A percentile compares a stretch with the other conserved stretches of the same genome.
Conservation (phyloP, 2,113 vertebrate species). For the Piprites chloris region DNA sequence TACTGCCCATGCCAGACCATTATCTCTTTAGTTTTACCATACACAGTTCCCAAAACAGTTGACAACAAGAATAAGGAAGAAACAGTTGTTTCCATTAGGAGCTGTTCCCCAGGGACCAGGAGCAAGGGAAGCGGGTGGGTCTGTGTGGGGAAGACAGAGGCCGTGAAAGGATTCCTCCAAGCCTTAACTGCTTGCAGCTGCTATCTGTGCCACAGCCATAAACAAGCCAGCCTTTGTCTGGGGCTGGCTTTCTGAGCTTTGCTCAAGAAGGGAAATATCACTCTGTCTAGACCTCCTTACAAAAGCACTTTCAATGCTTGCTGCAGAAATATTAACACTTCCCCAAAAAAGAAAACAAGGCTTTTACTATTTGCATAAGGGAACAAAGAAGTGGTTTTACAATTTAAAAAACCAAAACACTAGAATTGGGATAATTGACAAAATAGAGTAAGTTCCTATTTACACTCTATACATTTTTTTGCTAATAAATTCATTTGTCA, state of each 20-base stretch:
- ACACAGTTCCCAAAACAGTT: background rate
- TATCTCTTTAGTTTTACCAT: background rate
- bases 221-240: slow-evolving; percentile 62
- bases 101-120: background rate
- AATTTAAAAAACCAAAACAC: too few relatives aligned
- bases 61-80: background rate
- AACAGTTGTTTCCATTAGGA: background rate
- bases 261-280: background rate
- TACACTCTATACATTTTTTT: background rate
- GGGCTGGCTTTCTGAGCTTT: background rate
- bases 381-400: background rate
- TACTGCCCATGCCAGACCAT: background rate
- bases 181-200: slow-evolving; percentile 64
- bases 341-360: background rate
- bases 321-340: background rate
- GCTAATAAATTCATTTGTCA: background rate
- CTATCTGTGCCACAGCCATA: background rate
- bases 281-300: background rate
- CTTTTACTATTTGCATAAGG: background rate
- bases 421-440: background rate
- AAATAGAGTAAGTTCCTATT: background rate
- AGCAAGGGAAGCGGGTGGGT: background rate
- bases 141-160: background rate
- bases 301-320: background rate
- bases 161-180: background rate